phyloP scores from a whole-genome alignment of 2,113 vertebrate genomes.

The Channa maculata region DNA sequence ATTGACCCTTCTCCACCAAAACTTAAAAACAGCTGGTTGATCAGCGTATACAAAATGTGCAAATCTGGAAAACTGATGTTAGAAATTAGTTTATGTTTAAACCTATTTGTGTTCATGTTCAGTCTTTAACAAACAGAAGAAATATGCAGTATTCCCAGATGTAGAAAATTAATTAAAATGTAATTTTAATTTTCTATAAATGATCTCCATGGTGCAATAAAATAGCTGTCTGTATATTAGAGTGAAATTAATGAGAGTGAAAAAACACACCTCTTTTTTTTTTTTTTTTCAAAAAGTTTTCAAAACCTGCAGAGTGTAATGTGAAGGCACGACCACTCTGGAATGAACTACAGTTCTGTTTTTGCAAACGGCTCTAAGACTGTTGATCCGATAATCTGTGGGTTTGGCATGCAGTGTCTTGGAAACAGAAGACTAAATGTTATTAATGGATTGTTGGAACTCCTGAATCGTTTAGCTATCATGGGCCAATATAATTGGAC shows the following conservation, averaged over 20 bases:
- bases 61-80: too few species aligned
- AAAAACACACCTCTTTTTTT: not conserved
- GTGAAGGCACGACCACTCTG: not conserved
- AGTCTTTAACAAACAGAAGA: too few species aligned
- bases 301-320: not conserved
- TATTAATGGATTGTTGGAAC: slow-evolving; percentile 4
- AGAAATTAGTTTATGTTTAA: too few species aligned
- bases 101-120: too few species aligned
- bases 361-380: slow-evolving; percentile 1
- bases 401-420: slow-evolving; percentile 24
- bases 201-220: not conserved
- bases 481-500: not conserved
- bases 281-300: not conserved
- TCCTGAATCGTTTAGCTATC: not conserved
- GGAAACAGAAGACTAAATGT: slow-evolving; percentile 18
- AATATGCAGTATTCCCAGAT: not conserved
- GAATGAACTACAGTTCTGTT: slow-evolving; percentile 18
- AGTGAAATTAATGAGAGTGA: not conserved
- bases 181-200: slow-evolving; percentile 9
- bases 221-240: not conserved
- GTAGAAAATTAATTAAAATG: not conserved
- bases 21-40: too few species aligned
- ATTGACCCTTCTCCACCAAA: too few species aligned
- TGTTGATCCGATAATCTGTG: slow-evolving; percentile 17
- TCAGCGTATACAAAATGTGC: too few species aligned